Percentiles rank a stretch among this genome's conserved stretches.
These are phyloP conservation scores for Ditylenchus dipsaci DNA, from an alignment of 1,140 invertebrate species.

Conservation along the genomic window DNA sequence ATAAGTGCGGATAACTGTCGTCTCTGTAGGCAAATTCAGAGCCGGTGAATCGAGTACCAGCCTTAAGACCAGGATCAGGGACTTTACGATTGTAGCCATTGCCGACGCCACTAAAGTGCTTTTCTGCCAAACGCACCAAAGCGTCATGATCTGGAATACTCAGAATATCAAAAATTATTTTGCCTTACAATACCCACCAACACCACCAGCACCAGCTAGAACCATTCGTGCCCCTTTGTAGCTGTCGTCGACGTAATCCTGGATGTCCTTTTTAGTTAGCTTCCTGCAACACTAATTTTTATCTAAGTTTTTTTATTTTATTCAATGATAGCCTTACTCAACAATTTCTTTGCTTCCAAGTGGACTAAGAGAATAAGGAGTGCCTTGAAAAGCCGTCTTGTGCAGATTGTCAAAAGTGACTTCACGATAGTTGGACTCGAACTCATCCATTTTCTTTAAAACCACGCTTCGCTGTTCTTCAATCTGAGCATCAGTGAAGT, in stretches of 20 bases:
- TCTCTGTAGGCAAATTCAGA: slow-evolving; percentile 59
- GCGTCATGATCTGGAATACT: slow-evolving; percentile 83
- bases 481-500: slow-evolving; percentile 82
- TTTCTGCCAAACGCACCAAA: slow-evolving; percentile 76
- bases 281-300: slow-evolving; percentile 13
- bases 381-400: slow-evolving; percentile 89
- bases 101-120: slow-evolving; percentile 74
- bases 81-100: slow-evolving; percentile 63
- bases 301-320: background rate
- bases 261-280: slow-evolving; percentile 75
- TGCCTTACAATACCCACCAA: no score
- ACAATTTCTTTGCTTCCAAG: slow-evolving; percentile 75
- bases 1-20: slow-evolving; percentile 44
- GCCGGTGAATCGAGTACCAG: slow-evolving; percentile 84
- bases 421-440: slow-evolving; percentile 97
- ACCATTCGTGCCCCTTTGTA: slow-evolving; percentile 92
- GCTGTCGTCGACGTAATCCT: slow-evolving; percentile 80
- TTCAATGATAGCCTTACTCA: slow-evolving; percentile 1
- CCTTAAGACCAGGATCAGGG: slow-evolving; percentile 59
- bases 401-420: slow-evolving; percentile 98
- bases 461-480: slow-evolving; percentile 94
- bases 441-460: slow-evolving; percentile 95
- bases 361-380: slow-evolving; percentile 90
- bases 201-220: slow-evolving; percentile 88
- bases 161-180: no score